A percentile compares a stretch with the other conserved stretches of the same genome.
phyloP scores from a whole-genome alignment of 1,140 invertebrate species.

The Melipona quadrifasciata region DNA sequence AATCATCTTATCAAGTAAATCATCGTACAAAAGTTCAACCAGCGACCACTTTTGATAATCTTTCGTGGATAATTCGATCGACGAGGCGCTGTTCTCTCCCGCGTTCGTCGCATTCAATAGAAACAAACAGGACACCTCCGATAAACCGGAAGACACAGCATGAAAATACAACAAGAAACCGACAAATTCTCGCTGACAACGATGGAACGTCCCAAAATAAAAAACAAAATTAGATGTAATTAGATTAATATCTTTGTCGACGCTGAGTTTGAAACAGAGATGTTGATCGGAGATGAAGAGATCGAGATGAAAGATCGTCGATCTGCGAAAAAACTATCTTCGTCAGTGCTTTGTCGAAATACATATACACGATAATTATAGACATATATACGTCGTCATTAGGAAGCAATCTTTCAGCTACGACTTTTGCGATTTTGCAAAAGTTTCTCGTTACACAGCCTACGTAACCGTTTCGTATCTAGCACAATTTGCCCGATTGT shows the following conservation, averaged over 20 bases:
- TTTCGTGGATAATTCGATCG: neutral
- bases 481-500: conserved; percentile 29
- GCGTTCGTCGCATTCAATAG: neutral
- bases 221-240: neutral
- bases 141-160: neutral
- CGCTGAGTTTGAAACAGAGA: neutral
- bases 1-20: neutral
- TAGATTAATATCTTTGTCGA: conserved; percentile 27
- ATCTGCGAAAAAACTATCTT: neutral
- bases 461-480: conserved; percentile 38
- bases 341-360: conserved; percentile 21
- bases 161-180: neutral
- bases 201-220: conserved; percentile 29
- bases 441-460: conserved; percentile 4
- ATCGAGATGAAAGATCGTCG: conserved; percentile 1
- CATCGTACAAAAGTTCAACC: neutral
- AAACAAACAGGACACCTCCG: neutral
- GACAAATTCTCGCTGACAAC: conserved; percentile 34
- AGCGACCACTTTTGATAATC: conserved; percentile 25
- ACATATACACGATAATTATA: neutral
- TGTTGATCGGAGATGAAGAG: neutral
- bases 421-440: conserved; percentile 26
- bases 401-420: conserved; percentile 11
- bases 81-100: neutral
- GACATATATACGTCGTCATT: neutral